A percentile compares a stretch with the other conserved stretches of the same genome.
phyloP scores from a whole-genome alignment of 2,888 invertebrate species.

The Ophonus ardosiacus region DNA sequence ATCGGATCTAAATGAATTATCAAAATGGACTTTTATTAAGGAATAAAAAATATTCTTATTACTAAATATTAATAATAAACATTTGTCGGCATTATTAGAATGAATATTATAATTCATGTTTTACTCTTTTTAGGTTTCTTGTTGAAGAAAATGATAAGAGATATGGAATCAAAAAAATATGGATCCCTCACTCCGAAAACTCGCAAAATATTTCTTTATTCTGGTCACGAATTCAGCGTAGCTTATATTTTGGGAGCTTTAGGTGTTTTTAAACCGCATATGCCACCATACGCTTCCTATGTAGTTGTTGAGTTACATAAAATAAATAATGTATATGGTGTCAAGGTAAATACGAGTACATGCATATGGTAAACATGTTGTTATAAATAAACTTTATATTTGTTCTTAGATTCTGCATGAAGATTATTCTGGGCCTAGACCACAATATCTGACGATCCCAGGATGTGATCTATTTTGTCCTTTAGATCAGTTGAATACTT shows the following conservation, averaged over 20 bases:
- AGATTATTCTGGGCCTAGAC: conserved; percentile 67
- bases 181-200: conserved; percentile 66
- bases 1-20: no score
- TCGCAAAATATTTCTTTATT: conserved; percentile 58
- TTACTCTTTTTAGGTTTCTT: conserved; percentile 34
- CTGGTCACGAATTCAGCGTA: conserved; percentile 62
- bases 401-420: conserved; percentile 68
- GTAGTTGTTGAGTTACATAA: no score
- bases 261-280: conserved; percentile 37
- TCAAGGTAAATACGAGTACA: no score
- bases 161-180: conserved; percentile 62
- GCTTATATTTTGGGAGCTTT: conserved; percentile 52
- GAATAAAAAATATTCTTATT: no score
- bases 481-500: conserved; percentile 64
- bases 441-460: no score
- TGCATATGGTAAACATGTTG: background rate
- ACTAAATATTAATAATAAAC: no score
- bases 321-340: no score
- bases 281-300: conserved; percentile 55
- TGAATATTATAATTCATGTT: conserved; percentile 59
- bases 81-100: conserved; percentile 64
- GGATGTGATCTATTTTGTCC: conserved; percentile 65
- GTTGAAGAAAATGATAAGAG: conserved; percentile 65
- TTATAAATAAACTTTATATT: background rate
- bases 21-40: no score